Evolutionary conservation across 2,888 invertebrate genomes (phyloP).

Genomic region (Chelonus formosanus): DNA sequence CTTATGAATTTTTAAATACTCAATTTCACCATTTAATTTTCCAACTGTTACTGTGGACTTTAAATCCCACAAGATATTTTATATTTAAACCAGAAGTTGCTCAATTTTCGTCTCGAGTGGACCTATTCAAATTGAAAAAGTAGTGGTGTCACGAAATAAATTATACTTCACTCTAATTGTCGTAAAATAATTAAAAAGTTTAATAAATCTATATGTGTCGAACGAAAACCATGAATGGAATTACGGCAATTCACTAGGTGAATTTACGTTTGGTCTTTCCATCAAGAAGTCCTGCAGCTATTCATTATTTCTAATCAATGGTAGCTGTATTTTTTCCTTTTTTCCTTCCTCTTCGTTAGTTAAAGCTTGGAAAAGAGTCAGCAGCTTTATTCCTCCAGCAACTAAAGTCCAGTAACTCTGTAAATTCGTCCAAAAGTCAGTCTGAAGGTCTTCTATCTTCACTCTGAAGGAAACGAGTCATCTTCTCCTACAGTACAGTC

Average conservation of each 20-base stretch:
- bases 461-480: conserved; percentile 23
- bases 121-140: no score
- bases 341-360: conserved; percentile 26
- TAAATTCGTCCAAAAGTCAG: conserved; percentile 39
- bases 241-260: background rate
- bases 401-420: conserved; percentile 35
- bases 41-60: background rate
- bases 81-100: background rate
- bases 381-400: conserved; percentile 30
- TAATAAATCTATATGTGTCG: conserved; percentile 11
- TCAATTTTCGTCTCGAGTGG: background rate
- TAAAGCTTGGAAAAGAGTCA: conserved; percentile 34
- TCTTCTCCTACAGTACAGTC: conserved; percentile 10
- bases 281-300: conserved; percentile 19
- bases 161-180: no score
- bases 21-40: conserved; percentile 9
- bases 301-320: conserved; percentile 45
- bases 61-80: no score
- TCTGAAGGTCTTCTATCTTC: conserved; percentile 20
- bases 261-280: conserved; percentile 2
- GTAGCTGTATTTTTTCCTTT: conserved; percentile 18
- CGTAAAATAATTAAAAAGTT: background rate
- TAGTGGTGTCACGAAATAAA: no score
- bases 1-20: conserved; percentile 13
- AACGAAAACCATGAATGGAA: conserved; percentile 6